A percentile compares a stretch with the other conserved stretches of the same genome.
Conservation (phyloP, 2,888 invertebrate species). For the Tachystola acroxantha region DNA sequence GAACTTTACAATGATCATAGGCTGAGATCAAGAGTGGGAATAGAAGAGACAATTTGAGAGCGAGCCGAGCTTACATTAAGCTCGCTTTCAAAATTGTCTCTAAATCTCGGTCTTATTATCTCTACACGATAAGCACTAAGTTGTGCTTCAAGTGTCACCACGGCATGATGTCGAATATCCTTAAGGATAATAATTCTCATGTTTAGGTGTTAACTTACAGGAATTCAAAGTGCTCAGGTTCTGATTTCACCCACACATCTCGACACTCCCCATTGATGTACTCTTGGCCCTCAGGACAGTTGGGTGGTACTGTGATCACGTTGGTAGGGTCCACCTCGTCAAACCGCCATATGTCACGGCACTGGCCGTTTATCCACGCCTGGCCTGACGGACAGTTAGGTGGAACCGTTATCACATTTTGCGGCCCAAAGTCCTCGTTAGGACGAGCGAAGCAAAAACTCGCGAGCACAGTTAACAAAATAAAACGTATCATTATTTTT, state of each 20-base stretch:
- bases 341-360: slow-evolving; percentile 18
- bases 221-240: too few relatives aligned
- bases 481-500: slow-evolving; percentile 15
- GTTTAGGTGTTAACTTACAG: too few relatives aligned
- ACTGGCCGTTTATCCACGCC: slow-evolving; percentile 18
- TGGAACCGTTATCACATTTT: slow-evolving; percentile 19
- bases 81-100: too few relatives aligned
- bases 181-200: too few relatives aligned
- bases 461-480: slow-evolving; percentile 3
- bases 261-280: slow-evolving; percentile 16
- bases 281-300: slow-evolving; percentile 15
- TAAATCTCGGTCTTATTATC: too few relatives aligned
- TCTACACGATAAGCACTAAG: too few relatives aligned
- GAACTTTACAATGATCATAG: too few relatives aligned
- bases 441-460: slow-evolving; percentile 3
- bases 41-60: too few relatives aligned
- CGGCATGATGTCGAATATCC: too few relatives aligned
- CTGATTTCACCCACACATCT: slow-evolving; percentile 16
- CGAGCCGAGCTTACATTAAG: too few relatives aligned
- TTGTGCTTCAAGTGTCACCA: too few relatives aligned
- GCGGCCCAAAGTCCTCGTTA: not conserved
- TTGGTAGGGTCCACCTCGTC: not conserved
- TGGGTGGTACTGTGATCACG: slow-evolving; percentile 11
- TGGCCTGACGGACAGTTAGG: slow-evolving; percentile 21
- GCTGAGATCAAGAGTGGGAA: too few relatives aligned